A percentile compares a stretch with the other conserved stretches of the same genome.
phyloP scores from a whole-genome alignment of 2,888 invertebrate species.

The Clanis bilineata region DNA sequence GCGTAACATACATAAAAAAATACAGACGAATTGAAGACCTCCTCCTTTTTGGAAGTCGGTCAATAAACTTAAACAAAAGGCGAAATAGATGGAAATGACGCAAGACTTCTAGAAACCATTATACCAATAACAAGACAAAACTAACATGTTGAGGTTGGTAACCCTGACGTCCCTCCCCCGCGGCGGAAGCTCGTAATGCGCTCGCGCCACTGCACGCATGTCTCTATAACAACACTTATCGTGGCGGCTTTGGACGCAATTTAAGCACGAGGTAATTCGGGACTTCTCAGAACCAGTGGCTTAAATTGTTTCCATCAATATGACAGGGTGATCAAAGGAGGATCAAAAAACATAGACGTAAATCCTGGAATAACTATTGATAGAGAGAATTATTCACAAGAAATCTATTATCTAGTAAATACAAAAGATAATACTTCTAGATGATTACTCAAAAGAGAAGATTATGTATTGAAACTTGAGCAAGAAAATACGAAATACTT shows the following conservation, averaged over 20 bases:
- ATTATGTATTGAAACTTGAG: background rate
- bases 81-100: background rate
- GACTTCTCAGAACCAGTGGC: background rate
- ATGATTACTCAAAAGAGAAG: background rate
- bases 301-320: background rate
- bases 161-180: conserved; percentile 30
- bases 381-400: background rate
- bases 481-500: too few species aligned
- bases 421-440: background rate
- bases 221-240: conserved; percentile 39
- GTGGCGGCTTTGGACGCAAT: background rate
- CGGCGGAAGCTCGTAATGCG: conserved; percentile 74
- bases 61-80: background rate
- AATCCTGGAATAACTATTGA: too few species aligned
- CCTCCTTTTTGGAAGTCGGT: too few species aligned
- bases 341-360: background rate
- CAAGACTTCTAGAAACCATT: background rate
- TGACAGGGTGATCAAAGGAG: background rate
- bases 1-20: too few species aligned
- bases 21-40: too few species aligned
- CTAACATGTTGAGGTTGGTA: background rate
- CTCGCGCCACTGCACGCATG: conserved; percentile 53
- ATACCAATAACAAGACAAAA: background rate
- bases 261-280: conserved; percentile 19
- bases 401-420: too few species aligned